Conservation (phyloP, 2,888 invertebrate species). For the Osedax fenrisi region DNA sequence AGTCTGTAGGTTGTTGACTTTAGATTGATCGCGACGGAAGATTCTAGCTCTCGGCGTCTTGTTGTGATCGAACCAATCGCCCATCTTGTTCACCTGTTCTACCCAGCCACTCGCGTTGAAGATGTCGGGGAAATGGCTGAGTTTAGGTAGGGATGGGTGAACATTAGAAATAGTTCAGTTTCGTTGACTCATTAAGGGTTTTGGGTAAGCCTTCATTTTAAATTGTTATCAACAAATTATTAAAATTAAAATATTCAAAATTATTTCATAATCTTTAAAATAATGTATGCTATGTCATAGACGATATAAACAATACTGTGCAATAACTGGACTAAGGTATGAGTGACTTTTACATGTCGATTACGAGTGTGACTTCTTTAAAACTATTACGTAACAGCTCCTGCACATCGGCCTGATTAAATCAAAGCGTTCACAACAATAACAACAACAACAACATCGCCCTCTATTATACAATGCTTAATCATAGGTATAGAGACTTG, state of each 20-base stretch:
- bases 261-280: background rate
- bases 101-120: constrained; percentile 59
- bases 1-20: constrained; percentile 55
- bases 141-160: too few relatives aligned
- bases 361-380: too few relatives aligned
- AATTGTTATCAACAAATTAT: background rate
- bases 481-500: too few relatives aligned
- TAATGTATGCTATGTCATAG: too few relatives aligned
- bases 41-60: constrained; percentile 60
- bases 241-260: constrained; percentile 1
- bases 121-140: constrained; percentile 56
- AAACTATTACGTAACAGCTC: too few relatives aligned
- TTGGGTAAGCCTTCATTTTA: background rate
- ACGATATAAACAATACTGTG: too few relatives aligned
- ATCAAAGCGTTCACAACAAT: too few relatives aligned
- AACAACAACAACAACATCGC: too few relatives aligned
- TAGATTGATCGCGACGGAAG: constrained; percentile 56
- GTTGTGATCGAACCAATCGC: constrained; percentile 59
- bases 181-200: background rate
- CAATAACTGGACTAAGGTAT: too few relatives aligned
- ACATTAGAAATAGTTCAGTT: background rate
- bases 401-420: too few relatives aligned
- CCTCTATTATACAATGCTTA: too few relatives aligned
- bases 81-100: constrained; percentile 54
- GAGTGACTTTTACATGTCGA: too few relatives aligned